These are phyloP conservation scores for Pagetopsis macropterus DNA, from an alignment of 2,797 vertebrate genomes.

Conservation along the genomic window DNA sequence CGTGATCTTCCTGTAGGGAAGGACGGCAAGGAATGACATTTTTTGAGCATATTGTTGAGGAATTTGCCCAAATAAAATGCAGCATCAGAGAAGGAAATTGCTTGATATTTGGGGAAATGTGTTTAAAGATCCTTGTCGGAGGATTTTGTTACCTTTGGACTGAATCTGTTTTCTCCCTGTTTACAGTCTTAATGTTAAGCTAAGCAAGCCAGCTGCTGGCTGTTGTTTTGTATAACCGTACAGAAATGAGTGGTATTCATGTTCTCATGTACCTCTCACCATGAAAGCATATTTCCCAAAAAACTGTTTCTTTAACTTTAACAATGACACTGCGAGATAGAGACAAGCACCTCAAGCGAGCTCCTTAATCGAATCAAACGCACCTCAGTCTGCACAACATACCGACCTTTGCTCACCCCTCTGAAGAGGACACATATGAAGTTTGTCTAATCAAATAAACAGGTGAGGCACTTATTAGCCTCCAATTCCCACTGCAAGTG, in stretches of 20 bases:
- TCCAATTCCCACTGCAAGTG: slow-evolving; percentile 66
- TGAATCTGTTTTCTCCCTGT: not conserved
- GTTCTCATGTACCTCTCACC: not conserved
- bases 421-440: slow-evolving; percentile 61
- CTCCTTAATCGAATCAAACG: slow-evolving; percentile 30
- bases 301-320: slow-evolving; percentile 12
- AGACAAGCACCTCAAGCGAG: slow-evolving; percentile 22
- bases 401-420: slow-evolving; percentile 47
- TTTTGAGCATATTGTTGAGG: slow-evolving; percentile 10
- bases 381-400: slow-evolving; percentile 31
- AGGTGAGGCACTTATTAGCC: slow-evolving; percentile 72
- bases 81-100: not conserved
- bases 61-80: slow-evolving; percentile 14
- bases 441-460: slow-evolving; percentile 71
- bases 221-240: not conserved
- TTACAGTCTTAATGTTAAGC: slow-evolving; percentile 16
- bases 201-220: slow-evolving; percentile 13
- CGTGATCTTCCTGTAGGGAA: no score
- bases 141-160: not conserved
- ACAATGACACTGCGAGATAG: slow-evolving; percentile 12
- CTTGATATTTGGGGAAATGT: not conserved
- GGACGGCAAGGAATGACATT: not conserved
- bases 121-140: not conserved
- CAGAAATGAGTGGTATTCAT: not conserved
- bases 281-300: slow-evolving; percentile 8